These are phyloP conservation scores for Acrocephalus scirpaceus DNA, from an alignment of 2,797 vertebrate species.

Conservation along the genomic window DNA sequence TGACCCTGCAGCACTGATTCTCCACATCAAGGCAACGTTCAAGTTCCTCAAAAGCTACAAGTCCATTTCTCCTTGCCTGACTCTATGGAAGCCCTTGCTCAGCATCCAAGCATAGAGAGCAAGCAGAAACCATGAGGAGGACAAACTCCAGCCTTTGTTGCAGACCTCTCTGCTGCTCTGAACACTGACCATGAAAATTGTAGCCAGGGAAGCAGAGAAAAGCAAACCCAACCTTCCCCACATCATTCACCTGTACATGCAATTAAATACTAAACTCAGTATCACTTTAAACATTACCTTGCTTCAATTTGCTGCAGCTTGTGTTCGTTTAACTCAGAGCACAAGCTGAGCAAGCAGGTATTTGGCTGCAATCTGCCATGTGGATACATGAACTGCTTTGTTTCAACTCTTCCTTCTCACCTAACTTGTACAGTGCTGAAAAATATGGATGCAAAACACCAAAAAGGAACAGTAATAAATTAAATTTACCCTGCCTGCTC, in stretches of 20 bases:
- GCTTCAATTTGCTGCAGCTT: not conserved
- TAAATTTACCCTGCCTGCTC: not conserved
- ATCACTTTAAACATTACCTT: not conserved
- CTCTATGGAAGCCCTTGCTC: not conserved
- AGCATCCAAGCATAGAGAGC: not conserved
- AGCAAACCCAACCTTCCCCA: not conserved
- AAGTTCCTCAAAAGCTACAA: not conserved
- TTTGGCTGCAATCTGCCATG: not conserved
- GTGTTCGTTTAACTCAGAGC: not conserved
- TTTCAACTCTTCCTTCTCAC: not conserved
- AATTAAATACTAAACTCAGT: not conserved
- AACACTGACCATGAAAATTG: rapidly evolving
- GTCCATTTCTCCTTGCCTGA: not conserved
- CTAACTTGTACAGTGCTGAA: not conserved
- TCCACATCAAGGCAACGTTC: not conserved
- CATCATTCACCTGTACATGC: not conserved
- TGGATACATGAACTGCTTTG: not conserved
- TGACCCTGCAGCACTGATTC: not conserved
- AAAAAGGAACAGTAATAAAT: not conserved
- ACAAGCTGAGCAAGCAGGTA: not conserved
- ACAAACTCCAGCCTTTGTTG: not conserved
- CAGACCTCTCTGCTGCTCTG: not conserved
- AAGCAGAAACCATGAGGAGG: not conserved
- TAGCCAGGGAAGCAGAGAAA: not conserved
- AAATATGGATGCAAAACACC: not conserved